Conservation (phyloP, 2,888 invertebrate genomes). For the Lasioglossum zephyrum region DNA sequence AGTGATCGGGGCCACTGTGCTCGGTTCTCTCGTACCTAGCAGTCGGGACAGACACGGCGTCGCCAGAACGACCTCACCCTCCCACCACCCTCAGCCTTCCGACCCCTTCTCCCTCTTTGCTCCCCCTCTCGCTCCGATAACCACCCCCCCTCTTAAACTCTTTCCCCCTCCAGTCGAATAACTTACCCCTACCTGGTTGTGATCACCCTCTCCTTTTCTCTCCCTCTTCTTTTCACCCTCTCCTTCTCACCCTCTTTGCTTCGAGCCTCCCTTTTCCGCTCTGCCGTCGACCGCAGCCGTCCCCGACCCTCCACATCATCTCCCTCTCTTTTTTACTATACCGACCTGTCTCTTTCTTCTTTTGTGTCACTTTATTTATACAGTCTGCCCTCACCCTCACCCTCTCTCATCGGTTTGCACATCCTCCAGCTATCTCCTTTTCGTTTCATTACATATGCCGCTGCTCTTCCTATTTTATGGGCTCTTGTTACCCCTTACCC, state of each 20-base stretch:
- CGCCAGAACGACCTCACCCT: conserved; percentile 71
- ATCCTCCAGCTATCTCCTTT: conserved; percentile 19
- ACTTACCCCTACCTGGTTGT: conserved; percentile 7
- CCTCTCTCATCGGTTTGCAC: conserved; percentile 6
- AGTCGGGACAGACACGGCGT: conserved; percentile 74
- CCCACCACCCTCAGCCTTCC: conserved; percentile 18
- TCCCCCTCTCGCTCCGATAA: neutral
- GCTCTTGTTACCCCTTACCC: neutral
- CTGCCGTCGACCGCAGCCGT: neutral
- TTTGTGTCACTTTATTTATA: conserved; percentile 41
- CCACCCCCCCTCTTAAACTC: neutral
- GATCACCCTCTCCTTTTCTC: conserved; percentile 5
- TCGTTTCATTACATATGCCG: neutral
- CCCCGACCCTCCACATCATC: neutral
- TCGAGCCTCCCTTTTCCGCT: conserved; percentile 1
- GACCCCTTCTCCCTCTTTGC: neutral
- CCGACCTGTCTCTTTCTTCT: conserved; percentile 25
- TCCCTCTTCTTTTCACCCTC: neutral
- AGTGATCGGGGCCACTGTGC: conserved; percentile 76
- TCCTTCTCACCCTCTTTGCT: conserved; percentile 24
- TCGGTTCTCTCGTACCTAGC: conserved; percentile 65
- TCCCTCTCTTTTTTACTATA: conserved; percentile 21
- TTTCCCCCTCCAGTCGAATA: neutral
- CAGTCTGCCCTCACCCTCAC: conserved; percentile 5
- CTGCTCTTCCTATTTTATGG: neutral